Base-by-base conservation (phyloP, 2,113 vertebrate species). In the Meriones unguiculatus region DNA sequence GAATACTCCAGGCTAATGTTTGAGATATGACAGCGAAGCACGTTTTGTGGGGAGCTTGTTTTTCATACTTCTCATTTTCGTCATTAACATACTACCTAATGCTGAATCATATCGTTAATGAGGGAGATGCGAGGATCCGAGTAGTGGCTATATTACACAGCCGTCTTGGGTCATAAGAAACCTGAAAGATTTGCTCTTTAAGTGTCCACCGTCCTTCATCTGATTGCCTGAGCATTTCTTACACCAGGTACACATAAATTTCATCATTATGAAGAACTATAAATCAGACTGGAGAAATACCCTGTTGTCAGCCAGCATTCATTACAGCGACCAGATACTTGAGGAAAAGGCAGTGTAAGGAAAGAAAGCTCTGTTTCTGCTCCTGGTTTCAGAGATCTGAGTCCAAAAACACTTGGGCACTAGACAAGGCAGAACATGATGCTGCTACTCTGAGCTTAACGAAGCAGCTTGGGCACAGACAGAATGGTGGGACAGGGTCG, bases 1-100 rank as follows among this genome's bases (percentile, higher is more conserved):
- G 62, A 82, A 87, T 97, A 52, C 86, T 96, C 30, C 84, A n/a
- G 92, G 50, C 73, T 95, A 92, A 87, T 62, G 32, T 2, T 84
- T 96, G 80, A 41, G 38, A 7, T 10, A 5, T 78, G 81, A 91
- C 52, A 59, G 75, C 69, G 86, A 30, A 90, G 67, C 76, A 32
- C 57, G 87, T 90, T 89, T 64, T 2, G 52, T 25, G 8, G 20
- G 7, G 38, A 84, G 28, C 5, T 14, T 82, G 81, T 95, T 94
- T 96, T 8, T 86, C 28, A 73, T 82, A 86, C 91, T 50, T 96
- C 0, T 3, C 64, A 30, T 92, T 86, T 97, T 90, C 96, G 89
- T 92, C 97, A 93, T 9, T 5, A 50, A 50, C 13, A 52, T 64
- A 20, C 32, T 24, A 0, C 57, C 67, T n/a, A 59, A 69, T n/a